phyloP scores from a whole-genome alignment of 2,797 vertebrate species.

The Fistularia commersonii region DNA sequence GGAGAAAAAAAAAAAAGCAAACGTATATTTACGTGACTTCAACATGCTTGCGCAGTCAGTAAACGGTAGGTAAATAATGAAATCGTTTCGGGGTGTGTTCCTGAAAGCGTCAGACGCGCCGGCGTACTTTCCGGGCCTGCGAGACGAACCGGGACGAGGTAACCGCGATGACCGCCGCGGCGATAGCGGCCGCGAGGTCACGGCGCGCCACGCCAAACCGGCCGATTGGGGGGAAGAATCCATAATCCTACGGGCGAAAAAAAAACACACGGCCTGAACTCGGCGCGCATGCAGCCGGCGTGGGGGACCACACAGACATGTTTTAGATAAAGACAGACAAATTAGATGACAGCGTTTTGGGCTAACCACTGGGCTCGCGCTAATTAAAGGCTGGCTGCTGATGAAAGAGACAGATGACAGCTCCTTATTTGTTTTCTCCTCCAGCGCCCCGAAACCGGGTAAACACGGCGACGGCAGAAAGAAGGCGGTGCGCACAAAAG shows the following conservation, averaged over 20 bases:
- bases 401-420: conserved; percentile 75
- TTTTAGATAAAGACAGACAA: conserved; percentile 82
- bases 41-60: conserved; percentile 51
- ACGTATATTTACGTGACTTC: conserved; percentile 40
- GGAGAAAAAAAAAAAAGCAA: conserved; percentile 29
- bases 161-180: conserved; percentile 51
- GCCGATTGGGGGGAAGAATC: conserved; percentile 63
- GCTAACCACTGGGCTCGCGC: conserved; percentile 71
- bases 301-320: conserved; percentile 77
- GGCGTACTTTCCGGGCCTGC: conserved; percentile 50
- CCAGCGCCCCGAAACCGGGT: conserved; percentile 45
- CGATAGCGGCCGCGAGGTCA: conserved; percentile 61
- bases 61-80: conserved; percentile 50
- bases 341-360: conserved; percentile 77
- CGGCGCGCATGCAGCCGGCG: conserved; percentile 46
- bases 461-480: conserved; percentile 53
- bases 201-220: conserved; percentile 67
- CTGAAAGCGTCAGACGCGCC: conserved; percentile 41
- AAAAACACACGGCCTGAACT: conserved; percentile 54
- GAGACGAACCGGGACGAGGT: conserved; percentile 29
- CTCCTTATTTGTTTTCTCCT: conserved; percentile 71
- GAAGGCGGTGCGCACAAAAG: conserved; percentile 38
- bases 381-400: conserved; percentile 73
- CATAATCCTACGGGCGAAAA: conserved; percentile 72
- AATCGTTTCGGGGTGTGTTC: conserved; percentile 49